A percentile compares a stretch with the other conserved stretches of the same genome.
These are phyloP conservation scores for Acomys russatus DNA, from an alignment of 2,797 vertebrate species.

Conservation along the genomic window DNA sequence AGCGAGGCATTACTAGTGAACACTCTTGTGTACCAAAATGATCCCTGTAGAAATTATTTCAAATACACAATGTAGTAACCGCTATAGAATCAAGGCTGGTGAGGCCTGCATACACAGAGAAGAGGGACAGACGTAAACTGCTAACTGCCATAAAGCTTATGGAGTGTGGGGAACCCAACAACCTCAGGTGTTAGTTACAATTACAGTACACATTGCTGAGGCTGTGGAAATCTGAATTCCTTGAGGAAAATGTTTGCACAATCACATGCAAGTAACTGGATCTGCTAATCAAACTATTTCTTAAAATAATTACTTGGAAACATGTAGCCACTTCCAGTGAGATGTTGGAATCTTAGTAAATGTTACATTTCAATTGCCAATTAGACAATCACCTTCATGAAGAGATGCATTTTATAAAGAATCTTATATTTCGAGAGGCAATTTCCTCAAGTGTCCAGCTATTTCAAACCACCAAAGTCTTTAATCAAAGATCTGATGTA, in stretches of 20 bases:
- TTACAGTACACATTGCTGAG: slow-evolving; percentile 63
- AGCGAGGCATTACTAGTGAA: slow-evolving; percentile 65
- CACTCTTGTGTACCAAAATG: slow-evolving; percentile 66
- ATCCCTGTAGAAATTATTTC: slow-evolving; percentile 31
- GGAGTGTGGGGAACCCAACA: slow-evolving; percentile 67
- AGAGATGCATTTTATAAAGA: slow-evolving; percentile 82
- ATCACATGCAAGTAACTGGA: slow-evolving; percentile 55
- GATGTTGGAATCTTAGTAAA: slow-evolving; percentile 73
- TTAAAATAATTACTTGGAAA: slow-evolving; percentile 78
- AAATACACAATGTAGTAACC: slow-evolving; percentile 55
- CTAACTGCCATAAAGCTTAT: background rate
- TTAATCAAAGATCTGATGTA: slow-evolving; percentile 77
- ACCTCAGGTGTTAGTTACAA: slow-evolving; percentile 18
- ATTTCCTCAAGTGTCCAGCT: slow-evolving; percentile 75
- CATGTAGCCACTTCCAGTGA: slow-evolving; percentile 71
- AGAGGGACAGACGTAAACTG: slow-evolving; percentile 28
- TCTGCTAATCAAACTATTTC: slow-evolving; percentile 79
- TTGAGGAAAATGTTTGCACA: slow-evolving; percentile 71
- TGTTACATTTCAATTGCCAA: slow-evolving; percentile 77
- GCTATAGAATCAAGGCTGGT: background rate
- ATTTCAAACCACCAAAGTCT: slow-evolving; percentile 74
- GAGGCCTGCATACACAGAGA: slow-evolving; percentile 33
- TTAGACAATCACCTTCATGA: slow-evolving; percentile 78
- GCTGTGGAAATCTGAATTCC: slow-evolving; percentile 78
- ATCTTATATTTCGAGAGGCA: slow-evolving; percentile 70